Percentiles rank a stretch among this genome's conserved stretches.
These are phyloP conservation scores for Sylvia borin DNA, from an alignment of 2,797 vertebrate species.

Conservation along the genomic window DNA sequence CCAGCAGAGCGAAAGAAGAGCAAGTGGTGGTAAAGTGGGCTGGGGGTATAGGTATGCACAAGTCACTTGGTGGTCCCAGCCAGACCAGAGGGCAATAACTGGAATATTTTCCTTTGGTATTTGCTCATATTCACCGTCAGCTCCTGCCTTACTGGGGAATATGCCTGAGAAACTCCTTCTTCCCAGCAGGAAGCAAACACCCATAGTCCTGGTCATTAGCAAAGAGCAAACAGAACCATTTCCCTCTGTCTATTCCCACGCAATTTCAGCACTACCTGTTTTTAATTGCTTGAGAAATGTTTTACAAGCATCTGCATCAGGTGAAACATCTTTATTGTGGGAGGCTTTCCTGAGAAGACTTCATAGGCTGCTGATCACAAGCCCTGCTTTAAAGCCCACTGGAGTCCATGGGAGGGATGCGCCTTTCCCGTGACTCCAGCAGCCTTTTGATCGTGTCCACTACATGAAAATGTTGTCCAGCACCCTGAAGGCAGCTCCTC, in stretches of 20 bases:
- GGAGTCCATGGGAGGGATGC: background rate
- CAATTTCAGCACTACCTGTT: slow-evolving; percentile 52
- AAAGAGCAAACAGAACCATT: background rate
- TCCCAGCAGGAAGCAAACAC: slow-evolving; percentile 28
- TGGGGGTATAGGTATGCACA: background rate
- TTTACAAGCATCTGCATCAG: slow-evolving; percentile 51
- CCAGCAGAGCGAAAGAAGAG: background rate
- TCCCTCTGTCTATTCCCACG: slow-evolving; percentile 38
- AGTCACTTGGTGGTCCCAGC: background rate
- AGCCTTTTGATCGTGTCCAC: background rate
- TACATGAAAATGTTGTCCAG: background rate
- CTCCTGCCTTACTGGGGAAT: background rate
- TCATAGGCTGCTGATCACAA: slow-evolving; percentile 32
- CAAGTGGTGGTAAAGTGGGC: background rate
- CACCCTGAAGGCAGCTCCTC: background rate
- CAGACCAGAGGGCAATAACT: background rate
- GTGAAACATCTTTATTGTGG: slow-evolving; percentile 59
- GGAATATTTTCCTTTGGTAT: background rate
- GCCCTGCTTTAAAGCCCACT: slow-evolving; percentile 29
- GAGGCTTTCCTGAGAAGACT: slow-evolving; percentile 23
- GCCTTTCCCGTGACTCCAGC: background rate
- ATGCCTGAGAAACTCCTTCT: slow-evolving; percentile 36
- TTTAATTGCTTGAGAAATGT: slow-evolving; percentile 66
- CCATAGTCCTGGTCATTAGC: background rate
- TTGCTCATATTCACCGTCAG: background rate